A percentile compares a stretch with the other conserved stretches of the same genome.
phyloP scores from a whole-genome alignment of 2,888 invertebrate species.

The Carabus problematicus region DNA sequence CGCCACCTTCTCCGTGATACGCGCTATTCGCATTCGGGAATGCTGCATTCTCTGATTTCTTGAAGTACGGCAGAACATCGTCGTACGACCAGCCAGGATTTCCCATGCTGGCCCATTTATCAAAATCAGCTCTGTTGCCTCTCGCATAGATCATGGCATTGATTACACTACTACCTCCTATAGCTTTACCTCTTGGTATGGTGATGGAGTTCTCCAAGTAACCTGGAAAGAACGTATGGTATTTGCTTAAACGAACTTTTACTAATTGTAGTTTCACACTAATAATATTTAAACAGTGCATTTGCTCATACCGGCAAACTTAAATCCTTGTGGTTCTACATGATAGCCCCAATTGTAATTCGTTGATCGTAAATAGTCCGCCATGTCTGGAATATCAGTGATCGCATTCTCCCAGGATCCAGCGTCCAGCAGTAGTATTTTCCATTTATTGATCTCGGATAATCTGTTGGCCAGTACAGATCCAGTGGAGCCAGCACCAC shows the following conservation, averaged over 20 bases:
- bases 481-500: slow-evolving; percentile 30
- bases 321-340: slow-evolving; percentile 8
- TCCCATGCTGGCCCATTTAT: slow-evolving; percentile 44
- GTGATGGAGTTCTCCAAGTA: slow-evolving; percentile 45
- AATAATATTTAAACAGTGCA: too few species aligned
- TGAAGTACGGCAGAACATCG: slow-evolving; percentile 46
- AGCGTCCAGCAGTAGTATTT: slow-evolving; percentile 30
- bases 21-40: slow-evolving; percentile 23
- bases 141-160: slow-evolving; percentile 45
- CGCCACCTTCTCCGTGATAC: slow-evolving; percentile 41
- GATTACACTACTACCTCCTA: slow-evolving; percentile 46
- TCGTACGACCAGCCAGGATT: slow-evolving; percentile 46
- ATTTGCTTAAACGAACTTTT: background rate
- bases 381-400: slow-evolving; percentile 30
- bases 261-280: too few species aligned
- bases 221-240: slow-evolving; percentile 41
- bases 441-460: slow-evolving; percentile 25
- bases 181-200: slow-evolving; percentile 46
- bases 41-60: slow-evolving; percentile 44
- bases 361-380: slow-evolving; percentile 12
- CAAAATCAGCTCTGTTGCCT: slow-evolving; percentile 45
- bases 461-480: slow-evolving; percentile 25
- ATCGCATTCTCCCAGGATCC: slow-evolving; percentile 25
- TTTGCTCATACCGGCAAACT: slow-evolving; percentile 8
- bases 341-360: slow-evolving; percentile 38